Evolutionary conservation across 2,113 vertebrate species (phyloP), one percentile per base, ranked within the genome.

Genomic region (Leuciscus idus): DNA sequence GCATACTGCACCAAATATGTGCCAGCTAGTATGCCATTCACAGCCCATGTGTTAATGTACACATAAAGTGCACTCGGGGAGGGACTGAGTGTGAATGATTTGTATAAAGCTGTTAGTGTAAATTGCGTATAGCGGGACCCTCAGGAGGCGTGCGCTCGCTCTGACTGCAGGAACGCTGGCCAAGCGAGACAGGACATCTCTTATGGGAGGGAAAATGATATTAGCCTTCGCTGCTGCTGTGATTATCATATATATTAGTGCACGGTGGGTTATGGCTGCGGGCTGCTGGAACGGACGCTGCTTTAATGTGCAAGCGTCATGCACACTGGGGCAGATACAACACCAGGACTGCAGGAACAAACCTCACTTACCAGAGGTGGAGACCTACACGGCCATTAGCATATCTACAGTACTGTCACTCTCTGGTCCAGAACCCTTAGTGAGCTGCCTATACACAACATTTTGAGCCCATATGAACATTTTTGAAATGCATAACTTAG

Each of bases 181-280:
- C 75, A 83, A 23, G 15, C 78, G 52, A 74, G 61, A 70, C 68
- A 87, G 81, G 2, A 74, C 85, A 90, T 90, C 73, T 78, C 81
- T 77, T 68, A 74, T 39, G 50, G 62, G 75, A 66, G 64, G 33
- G 55, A 75, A 91, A 88, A 88, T 70, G 4, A 89, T 78, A 92
- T 92, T 88, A 92, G 89, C 91, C 93, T 85, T 89, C 91, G 85
- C 89, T 73, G 70, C 68, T 85, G 84, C 87, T 86, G 21, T 90
- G 90, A 91, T 93, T 92, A 90, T 93, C 86, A 90, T 90, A 93
- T 91, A 82, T 90, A 85, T 93, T 93, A 91, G 89, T 79, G 66
- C 43, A 83, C 52, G 83, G 74, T 86, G 83, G 81, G 90, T 88
- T 90, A 81, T 89, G 85, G 75, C 70, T 90, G 88, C 87, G 87